Base-by-base conservation (phyloP, 2,797 vertebrate genomes). In the Chiroxiphia lanceolata region DNA sequence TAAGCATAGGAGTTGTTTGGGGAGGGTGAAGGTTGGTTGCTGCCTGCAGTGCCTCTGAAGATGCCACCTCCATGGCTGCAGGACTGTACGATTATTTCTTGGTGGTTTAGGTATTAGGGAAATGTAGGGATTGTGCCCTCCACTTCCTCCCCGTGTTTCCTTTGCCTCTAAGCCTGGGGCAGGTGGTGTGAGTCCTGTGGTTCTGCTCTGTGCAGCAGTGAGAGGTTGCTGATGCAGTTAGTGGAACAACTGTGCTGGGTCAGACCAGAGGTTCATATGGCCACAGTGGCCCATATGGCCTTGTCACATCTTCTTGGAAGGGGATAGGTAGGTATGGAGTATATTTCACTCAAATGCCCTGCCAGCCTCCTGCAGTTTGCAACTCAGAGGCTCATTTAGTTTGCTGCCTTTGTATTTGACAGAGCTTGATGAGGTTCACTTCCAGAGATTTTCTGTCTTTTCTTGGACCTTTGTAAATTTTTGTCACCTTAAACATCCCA, bases 1-100 rank as follows among this genome's bases (percentile, higher is more conserved):
- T 29, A 69, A 75, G 17, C 0, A 0, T 25, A 50, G 27, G 69
- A 70, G 15, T 54, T 3, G 0, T 61, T 26, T 53, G 17, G 36
- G 33, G 11, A 65, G 60, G 21, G 18, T 54, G 4, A 45, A 78
- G 38, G 14, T 42, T 19, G 71, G 8, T 71, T 76, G 26, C 48
- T 57, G 38, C 22, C 67, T 74, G 23, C 22, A 7, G 63, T 87
- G 40, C 57, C 61, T 83, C 54, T 87, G n/a, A 56, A 80, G 75
- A 50, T 80, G 79, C 48, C 31, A 42, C 5, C 1, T 86, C 26
- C 1, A 0, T 56, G 57, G 29, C 57, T 90, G 61, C 69, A 69
- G 61, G 59, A 23, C 50, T 53, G 4, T 56, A 8, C 40, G 79
- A 40, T n/a, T 22, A 26, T 59, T 80, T 59, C 44, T 68, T 68